Percentiles rank a stretch among this genome's conserved stretches.
Evolutionary conservation across 2,888 invertebrate genomes (phyloP).

Genomic region (Nephrotoma appendiculata): DNA sequence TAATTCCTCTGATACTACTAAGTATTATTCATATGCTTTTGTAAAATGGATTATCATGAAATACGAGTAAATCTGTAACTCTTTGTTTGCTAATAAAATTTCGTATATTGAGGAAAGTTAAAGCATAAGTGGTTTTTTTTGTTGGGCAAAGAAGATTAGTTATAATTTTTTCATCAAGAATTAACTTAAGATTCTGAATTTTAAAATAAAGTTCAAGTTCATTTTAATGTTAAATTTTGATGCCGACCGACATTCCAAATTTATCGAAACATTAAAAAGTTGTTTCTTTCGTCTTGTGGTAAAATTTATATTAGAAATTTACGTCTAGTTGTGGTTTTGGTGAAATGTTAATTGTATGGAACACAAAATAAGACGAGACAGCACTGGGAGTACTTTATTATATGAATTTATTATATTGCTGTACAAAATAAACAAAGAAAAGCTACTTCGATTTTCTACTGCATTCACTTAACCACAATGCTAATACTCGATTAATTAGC

Average conservation of each 20-base stretch:
- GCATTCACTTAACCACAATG: no score
- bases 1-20: no score
- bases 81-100: no score
- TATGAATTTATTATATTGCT: no score
- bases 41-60: no score
- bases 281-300: background rate
- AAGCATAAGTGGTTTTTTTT: background rate
- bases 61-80: no score
- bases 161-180: background rate
- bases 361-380: no score
- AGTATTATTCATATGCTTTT: no score
- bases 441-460: no score
- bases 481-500: no score
- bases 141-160: background rate
- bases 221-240: background rate
- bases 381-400: no score
- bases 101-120: background rate
- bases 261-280: background rate
- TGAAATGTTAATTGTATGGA: background rate
- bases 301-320: background rate
- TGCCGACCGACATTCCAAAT: background rate
- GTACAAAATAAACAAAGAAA: no score
- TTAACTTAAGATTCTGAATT: background rate
- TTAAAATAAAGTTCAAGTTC: background rate
- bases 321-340: background rate